A percentile compares a stretch with the other conserved stretches of the same genome.
phyloP scores from a whole-genome alignment of 2,113 vertebrate species.

The Vimba vimba region DNA sequence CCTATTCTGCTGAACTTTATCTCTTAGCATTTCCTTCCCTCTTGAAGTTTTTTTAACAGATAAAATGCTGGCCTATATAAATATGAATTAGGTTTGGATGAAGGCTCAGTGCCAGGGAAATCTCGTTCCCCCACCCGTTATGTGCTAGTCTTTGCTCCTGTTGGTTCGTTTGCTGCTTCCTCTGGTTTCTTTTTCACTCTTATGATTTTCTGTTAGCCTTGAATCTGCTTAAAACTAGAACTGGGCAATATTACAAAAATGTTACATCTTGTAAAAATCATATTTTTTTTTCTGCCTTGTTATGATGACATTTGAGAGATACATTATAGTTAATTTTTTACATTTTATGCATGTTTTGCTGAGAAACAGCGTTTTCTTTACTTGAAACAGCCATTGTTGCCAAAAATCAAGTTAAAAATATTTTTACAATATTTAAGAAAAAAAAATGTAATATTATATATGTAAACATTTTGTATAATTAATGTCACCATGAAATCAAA shows the following conservation, averaged over 20 bases:
- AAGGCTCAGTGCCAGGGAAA: slow-evolving; percentile 65
- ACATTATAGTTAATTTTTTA: too few species aligned
- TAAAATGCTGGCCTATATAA: slow-evolving; percentile 58
- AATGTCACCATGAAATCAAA: too few species aligned
- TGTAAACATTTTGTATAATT: neutral
- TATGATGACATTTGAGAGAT: neutral
- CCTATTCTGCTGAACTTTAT: slow-evolving; percentile 52
- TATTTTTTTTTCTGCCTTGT: neutral
- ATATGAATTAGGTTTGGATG: slow-evolving; percentile 63
- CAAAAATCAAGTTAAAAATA: neutral
- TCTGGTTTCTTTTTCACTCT: neutral
- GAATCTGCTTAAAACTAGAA: neutral
- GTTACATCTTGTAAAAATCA: neutral
- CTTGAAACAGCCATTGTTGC: neutral
- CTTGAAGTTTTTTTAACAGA: slow-evolving; percentile 48
- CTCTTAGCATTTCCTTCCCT: neutral
- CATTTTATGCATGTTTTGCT: neutral
- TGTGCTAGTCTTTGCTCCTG: neutral
- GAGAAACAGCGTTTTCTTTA: neutral
- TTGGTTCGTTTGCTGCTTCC: neutral
- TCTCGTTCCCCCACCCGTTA: neutral
- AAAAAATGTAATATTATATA: too few species aligned
- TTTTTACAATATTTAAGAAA: too few species aligned
- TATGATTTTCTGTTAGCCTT: neutral
- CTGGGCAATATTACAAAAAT: neutral